Evolutionary conservation across 2,113 vertebrate genomes (phyloP).

Genomic region (Vombatus ursinus): DNA sequence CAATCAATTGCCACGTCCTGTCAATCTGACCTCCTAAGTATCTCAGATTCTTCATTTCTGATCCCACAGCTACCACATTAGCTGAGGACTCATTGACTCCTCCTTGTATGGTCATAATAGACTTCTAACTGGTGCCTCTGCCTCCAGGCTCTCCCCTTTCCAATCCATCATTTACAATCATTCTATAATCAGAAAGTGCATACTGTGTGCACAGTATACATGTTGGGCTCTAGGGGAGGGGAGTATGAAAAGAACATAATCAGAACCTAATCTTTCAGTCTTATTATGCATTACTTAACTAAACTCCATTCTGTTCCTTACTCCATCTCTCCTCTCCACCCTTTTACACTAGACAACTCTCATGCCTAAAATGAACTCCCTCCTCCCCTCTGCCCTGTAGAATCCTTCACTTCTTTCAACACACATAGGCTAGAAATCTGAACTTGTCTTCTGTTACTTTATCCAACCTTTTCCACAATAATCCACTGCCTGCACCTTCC

Average conservation of each 20-base stretch:
- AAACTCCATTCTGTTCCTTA: neutral
- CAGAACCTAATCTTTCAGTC: neutral
- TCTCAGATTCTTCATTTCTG: neutral
- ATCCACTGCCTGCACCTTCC: neutral
- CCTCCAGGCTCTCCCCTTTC: neutral
- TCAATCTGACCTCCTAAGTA: neutral
- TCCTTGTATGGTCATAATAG: neutral
- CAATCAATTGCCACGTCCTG: neutral
- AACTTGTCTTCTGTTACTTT: neutral
- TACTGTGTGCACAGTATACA: neutral
- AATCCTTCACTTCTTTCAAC: neutral
- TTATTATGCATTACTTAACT: neutral
- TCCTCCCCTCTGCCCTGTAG: neutral
- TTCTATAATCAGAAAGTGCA: neutral
- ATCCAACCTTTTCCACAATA: neutral
- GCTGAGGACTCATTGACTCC: neutral
- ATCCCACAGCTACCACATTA: neutral
- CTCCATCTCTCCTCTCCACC: neutral
- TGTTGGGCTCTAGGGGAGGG: neutral
- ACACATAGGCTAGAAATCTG: neutral
- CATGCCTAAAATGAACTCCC: neutral
- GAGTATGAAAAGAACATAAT: neutral
- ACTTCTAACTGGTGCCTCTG: neutral
- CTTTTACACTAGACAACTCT: neutral
- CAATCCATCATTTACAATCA: neutral